Percentiles rank a stretch among this genome's conserved stretches.
These are phyloP conservation scores for Tetragnatha montana DNA, from an alignment of 2,888 invertebrate genomes.

Conservation along the genomic window DNA sequence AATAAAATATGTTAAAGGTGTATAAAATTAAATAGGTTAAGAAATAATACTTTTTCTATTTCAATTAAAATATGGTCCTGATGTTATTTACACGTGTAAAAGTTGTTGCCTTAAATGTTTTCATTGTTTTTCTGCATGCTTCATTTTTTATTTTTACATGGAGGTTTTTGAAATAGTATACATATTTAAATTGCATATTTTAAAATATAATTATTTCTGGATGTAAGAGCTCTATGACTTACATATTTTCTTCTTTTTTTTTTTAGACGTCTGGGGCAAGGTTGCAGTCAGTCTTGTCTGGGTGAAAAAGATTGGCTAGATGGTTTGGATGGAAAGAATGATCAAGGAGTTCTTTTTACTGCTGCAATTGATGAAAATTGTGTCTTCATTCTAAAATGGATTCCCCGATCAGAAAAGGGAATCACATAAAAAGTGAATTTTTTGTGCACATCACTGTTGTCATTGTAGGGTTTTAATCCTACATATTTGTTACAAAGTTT, in stretches of 20 bases:
- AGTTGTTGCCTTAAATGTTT: too few relatives aligned
- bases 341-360: constrained; percentile 67
- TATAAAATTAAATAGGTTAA: too few relatives aligned
- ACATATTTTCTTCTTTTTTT: constrained; percentile 1
- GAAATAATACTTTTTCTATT: too few relatives aligned
- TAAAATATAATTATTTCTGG: too few relatives aligned
- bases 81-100: too few relatives aligned
- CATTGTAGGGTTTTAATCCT: neutral
- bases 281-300: constrained; percentile 65
- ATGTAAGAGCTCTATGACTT: neutral
- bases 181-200: too few relatives aligned
- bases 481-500: constrained; percentile 50
- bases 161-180: neutral
- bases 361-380: constrained; percentile 70
- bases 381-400: constrained; percentile 71
- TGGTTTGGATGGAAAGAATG: constrained; percentile 71
- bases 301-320: constrained; percentile 71
- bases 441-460: neutral
- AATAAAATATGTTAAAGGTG: too few relatives aligned
- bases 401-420: constrained; percentile 40
- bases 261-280: constrained; percentile 68
- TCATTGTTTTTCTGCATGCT: neutral
- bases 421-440: constrained; percentile 22
- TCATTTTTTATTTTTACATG: neutral
- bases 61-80: too few relatives aligned